Base-by-base conservation (phyloP, 2,888 invertebrate genomes). In the Epinotia nisella region DNA sequence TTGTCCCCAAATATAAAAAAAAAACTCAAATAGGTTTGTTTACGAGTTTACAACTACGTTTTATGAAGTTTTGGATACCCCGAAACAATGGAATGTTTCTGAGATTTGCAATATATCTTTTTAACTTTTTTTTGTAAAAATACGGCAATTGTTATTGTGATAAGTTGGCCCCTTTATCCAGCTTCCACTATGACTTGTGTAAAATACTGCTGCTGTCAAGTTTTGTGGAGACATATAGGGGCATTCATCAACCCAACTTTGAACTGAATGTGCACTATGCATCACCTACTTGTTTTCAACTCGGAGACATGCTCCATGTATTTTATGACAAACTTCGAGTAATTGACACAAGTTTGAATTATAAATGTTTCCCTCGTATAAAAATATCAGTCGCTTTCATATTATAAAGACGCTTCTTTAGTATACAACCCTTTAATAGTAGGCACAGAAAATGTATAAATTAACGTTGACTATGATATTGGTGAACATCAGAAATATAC, bases 141-240 rank as follows among this genome's bases (percentile, higher is more conserved):
- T 15, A 45, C 1, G 45, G 45, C 41, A 5, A 29, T 51, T 64
- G 29, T 53, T 53, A 55, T 29, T 35, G 7, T 13, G n/a, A 15
- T 64, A 80, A 82, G 77, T 81, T 80, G 59, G 56, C 71, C 74
- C 78, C 78, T 81, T 80, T 79, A 78, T 80, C 75, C 41, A 15
- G 29, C 35, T 61, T 61, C 35, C 56, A 49, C 49, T 72, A 13
- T 9, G 58, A 70, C 78, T 80, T 77, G 79, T 80, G 79, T 75
- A 79, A 80, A 83, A 81, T 79, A 77, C 75, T 61, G 70, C 62
- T 78, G 77, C 80, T 76, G 80, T 80, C 79, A 79, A 70, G 70
- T 66, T 73, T 75, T 49, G 72, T 76, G 74, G 76, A 77, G 75
- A 79, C 77, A 78, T 65, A 69, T 78, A 29, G 51, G 19, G 3